Evolutionary conservation across 2,888 invertebrate genomes (phyloP), one percentile per base, ranked within the genome.

Genomic region (Psylliodes chrysocephalus): DNA sequence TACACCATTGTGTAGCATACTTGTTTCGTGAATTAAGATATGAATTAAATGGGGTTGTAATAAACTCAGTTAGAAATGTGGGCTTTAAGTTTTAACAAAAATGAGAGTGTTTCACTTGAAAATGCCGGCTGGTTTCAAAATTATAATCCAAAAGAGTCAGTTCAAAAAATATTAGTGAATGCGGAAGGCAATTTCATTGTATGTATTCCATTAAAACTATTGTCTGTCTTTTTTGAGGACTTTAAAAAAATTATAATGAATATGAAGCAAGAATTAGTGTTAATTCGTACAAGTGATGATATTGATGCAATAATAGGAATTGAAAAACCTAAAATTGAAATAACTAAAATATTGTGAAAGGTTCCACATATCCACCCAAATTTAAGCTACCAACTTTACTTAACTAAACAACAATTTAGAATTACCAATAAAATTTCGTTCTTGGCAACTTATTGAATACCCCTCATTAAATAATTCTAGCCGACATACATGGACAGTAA

Each of bases 41-140:
- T 52, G 69, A 67, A 60, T 14, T 74, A n/a, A 70, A 69, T 56
- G 70, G 69, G 40, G 52, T 67, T 10, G 49, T 54, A 1, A 40
- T 61, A 18, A 49, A 55, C 18, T 40, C 55, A 14, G 55, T 60
- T 22, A 35, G 59, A 15, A 51, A 60, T 46, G 38, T 62, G 6
- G 56, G 51, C 25, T 5, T 25, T 4, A 7, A 25, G 25, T 4
- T 4, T 46, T 2, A 17, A 15, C 15, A 8, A 25, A 25, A 47
- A 47, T 47, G 47, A 47, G 1, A 25, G 47, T 47, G 28, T 7
- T 1, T 14, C 12, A 8, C 1, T 47, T 1, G 14, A 47, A 28
- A 47, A 47, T 28, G 47, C 6, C 3, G 25, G 47, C 0, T 47
- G 47, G 25, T 47, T 12, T 47, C 47, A 25, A 6, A 47, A 25